phyloP scores from a whole-genome alignment of 2,113 vertebrate species.

The Rhea americana region DNA sequence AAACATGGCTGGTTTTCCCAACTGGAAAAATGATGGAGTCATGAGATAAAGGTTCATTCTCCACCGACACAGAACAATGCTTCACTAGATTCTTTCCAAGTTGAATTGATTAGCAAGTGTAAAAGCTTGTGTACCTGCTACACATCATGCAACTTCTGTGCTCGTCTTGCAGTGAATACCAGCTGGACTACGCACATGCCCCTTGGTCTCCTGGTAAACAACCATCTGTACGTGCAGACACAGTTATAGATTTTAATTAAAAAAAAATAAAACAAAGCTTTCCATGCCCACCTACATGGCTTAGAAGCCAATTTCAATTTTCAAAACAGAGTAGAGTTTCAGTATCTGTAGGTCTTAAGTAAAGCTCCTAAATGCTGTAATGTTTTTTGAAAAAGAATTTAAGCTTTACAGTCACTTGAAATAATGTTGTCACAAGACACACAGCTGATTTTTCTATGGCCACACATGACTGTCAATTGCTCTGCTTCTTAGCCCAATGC shows the following conservation, averaged over 20 bases:
- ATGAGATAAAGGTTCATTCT: not conserved
- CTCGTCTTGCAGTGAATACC: not conserved
- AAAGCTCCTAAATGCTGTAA: not conserved
- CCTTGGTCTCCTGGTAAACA: not conserved
- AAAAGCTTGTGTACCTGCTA: accelerated
- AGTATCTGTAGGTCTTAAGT: not conserved
- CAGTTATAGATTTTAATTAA: not conserved
- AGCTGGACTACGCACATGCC: not conserved
- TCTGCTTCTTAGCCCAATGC: not conserved
- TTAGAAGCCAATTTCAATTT: not conserved
- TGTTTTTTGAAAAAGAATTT: not conserved
- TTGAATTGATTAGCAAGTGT: not conserved
- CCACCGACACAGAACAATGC: not conserved
- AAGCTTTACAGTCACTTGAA: not conserved
- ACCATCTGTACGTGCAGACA: conserved; percentile 28
- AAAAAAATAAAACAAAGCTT: not conserved
- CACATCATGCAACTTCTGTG: accelerated
- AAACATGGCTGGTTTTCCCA: accelerated
- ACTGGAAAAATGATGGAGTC: accelerated
- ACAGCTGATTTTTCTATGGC: not conserved
- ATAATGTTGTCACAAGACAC: not conserved
- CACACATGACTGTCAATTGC: accelerated
- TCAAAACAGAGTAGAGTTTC: not conserved
- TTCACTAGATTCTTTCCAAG: not conserved
- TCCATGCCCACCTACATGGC: not conserved